These are phyloP conservation scores for Leptinotarsa peninsularis DNA, from an alignment of 2,888 invertebrate species.

Conservation along the genomic window DNA sequence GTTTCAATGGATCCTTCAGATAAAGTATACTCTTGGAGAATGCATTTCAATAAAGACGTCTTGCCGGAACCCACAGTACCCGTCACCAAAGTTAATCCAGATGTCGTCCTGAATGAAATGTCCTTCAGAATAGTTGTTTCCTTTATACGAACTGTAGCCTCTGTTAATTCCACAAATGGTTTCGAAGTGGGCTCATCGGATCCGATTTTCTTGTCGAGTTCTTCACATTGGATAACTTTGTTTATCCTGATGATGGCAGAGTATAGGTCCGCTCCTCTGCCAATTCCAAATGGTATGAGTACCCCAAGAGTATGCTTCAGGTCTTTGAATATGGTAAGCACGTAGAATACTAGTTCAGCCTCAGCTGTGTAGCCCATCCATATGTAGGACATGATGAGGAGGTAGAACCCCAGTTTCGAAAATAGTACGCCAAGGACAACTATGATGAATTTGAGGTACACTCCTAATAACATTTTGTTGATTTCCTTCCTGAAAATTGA, in stretches of 20 bases:
- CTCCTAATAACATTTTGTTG: conserved; percentile 66
- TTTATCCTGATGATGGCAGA: conserved; percentile 80
- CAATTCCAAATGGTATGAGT: conserved; percentile 87
- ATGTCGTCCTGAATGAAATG: conserved; percentile 51
- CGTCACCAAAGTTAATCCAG: conserved; percentile 69
- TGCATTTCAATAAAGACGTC: conserved; percentile 63
- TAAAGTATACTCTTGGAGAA: conserved; percentile 64
- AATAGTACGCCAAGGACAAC: conserved; percentile 57
- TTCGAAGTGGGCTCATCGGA: conserved; percentile 45
- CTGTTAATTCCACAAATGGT: conserved; percentile 48
- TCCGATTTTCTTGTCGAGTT: conserved; percentile 31
- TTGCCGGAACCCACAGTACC: conserved; percentile 78
- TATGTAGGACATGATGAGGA: conserved; percentile 71
- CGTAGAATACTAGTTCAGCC: conserved; percentile 87
- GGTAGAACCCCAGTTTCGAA: conserved; percentile 60
- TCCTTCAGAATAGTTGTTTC: conserved; percentile 62
- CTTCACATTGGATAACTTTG: conserved; percentile 65
- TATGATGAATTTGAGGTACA: conserved; percentile 57
- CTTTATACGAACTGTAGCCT: conserved; percentile 52
- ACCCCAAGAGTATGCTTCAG: conserved; percentile 87
- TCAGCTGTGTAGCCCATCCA: conserved; percentile 78
- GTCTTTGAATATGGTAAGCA: conserved; percentile 91
- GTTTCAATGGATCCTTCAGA: conserved; percentile 64
- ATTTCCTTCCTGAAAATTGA: conserved; percentile 73
- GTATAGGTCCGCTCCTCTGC: conserved; percentile 81